Evolutionary conservation across 2,797 vertebrate species (phyloP), one percentile per base, ranked within the genome.

Genomic region (Pempheris klunzingeri): DNA sequence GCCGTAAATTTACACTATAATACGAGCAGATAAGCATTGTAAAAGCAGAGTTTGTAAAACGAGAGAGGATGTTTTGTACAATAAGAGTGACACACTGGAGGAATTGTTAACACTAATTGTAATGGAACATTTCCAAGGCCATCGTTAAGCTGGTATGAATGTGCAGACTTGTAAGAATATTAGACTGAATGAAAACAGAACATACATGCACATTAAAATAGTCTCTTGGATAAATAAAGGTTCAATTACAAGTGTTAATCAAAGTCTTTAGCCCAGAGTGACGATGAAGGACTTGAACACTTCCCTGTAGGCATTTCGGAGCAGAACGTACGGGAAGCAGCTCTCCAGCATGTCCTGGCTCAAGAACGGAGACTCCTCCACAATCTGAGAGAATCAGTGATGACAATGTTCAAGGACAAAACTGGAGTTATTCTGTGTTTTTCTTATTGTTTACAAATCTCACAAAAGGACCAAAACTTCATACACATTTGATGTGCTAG

Each of bases 331-430:
- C 0, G 98, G 97, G 82, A 99, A 99, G 84, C 96, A 97, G 82
- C 89, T 94, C 90, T 99, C 98, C 93, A 99, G 89, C 96, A 98
- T 96, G 93, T 98, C 97, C 82, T 96, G 93, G 20, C 94, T 98
- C 84, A 99, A 91, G 91, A 96, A 98, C 0, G 97, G 94, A 8
- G 97, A 98, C 70, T 97, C 95, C 13, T 98, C 96, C 86, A 98
- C 96, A 4, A 99, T 95, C 97, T 99, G 59, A 64, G 28, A 0
- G 26, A 83, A 61, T 39, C 52, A 64, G 22, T 6, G 10, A 66
- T 49, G 1, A 47, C 62, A 61, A 30, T 22, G 28, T 69, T 68
- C 55, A 28, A 49, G 26, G 6, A 26, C 28, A 53, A 59, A 28
- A 44, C 7, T 53, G 20, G 3, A 59, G 5, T 59, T 11, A 7